Evolutionary conservation across 2,888 invertebrate species (phyloP).

Genomic region (Metellina segmentata): DNA sequence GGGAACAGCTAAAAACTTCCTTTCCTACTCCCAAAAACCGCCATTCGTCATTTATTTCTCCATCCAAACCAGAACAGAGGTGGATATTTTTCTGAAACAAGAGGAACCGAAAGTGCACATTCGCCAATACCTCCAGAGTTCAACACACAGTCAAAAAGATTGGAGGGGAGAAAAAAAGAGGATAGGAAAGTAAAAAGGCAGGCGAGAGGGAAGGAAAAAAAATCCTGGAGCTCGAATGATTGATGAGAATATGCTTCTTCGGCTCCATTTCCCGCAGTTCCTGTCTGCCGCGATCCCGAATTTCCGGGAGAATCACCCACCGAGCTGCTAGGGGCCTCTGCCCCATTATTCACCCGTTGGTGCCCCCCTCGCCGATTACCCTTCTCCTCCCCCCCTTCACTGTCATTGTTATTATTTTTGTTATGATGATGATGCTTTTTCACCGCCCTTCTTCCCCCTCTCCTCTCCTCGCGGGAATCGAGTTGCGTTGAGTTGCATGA

Average conservation of each 20-base stretch:
- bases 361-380: constrained; percentile 3
- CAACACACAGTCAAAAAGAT: constrained; percentile 2
- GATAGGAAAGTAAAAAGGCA: constrained; percentile 4
- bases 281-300: constrained; percentile 77
- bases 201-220: constrained; percentile 11
- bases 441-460: not conserved
- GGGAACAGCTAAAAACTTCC: too few species aligned
- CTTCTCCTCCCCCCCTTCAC: constrained; percentile 2
- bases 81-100: constrained; percentile 2
- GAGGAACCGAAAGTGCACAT: not conserved
- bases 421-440: constrained; percentile 51
- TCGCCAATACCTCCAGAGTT: not conserved
- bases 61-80: too few species aligned
- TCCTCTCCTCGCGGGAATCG: constrained; percentile 22
- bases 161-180: not conserved
- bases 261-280: constrained; percentile 77
- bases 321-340: constrained; percentile 64
- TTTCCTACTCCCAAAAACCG: too few species aligned
- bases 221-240: constrained; percentile 64
- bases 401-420: constrained; percentile 57
- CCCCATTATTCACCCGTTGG: constrained; percentile 68
- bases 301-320: constrained; percentile 76
- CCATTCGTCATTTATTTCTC: too few species aligned
- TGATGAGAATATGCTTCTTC: constrained; percentile 78
- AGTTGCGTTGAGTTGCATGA: not conserved